phyloP scores from a whole-genome alignment of 92 coral and sea anemone species.

The Muricea muricata region DNA sequence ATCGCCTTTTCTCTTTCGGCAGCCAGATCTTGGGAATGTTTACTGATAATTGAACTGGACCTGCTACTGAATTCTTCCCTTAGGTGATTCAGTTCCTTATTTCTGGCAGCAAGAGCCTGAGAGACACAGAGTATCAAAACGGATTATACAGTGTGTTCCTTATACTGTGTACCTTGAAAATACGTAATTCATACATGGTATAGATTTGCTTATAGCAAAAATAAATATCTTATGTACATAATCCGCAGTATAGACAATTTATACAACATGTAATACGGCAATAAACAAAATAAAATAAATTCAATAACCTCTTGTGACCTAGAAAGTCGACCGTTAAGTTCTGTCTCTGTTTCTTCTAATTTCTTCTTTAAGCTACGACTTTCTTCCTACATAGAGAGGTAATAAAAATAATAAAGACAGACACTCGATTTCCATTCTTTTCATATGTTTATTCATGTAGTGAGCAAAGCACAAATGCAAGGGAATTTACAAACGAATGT shows the following conservation, averaged over 20 bases:
- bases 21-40: constrained; percentile 89
- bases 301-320: constrained; percentile 83
- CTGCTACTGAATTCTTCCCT: constrained; percentile 78
- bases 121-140: neutral
- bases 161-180: no score
- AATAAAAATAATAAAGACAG: no score
- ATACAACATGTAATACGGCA: neutral
- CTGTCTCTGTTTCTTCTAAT: constrained; percentile 72
- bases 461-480: no score
- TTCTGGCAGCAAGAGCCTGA: constrained; percentile 77
- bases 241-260: no score
- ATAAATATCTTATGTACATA: no score
- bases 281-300: neutral
- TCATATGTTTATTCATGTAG: no score
- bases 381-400: constrained; percentile 67
- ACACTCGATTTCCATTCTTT: no score
- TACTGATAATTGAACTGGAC: constrained; percentile 76
- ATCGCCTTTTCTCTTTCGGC: constrained; percentile 86
- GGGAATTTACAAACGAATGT: no score
- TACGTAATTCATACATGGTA: no score
- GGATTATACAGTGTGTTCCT: neutral
- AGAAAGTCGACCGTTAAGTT: constrained; percentile 74
- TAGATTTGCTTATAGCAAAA: no score
- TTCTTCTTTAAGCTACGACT: constrained; percentile 72
- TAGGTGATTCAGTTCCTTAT: constrained; percentile 73